Base-by-base conservation (phyloP, 1,140 invertebrate genomes). In the Sitodiplosis mosellana region DNA sequence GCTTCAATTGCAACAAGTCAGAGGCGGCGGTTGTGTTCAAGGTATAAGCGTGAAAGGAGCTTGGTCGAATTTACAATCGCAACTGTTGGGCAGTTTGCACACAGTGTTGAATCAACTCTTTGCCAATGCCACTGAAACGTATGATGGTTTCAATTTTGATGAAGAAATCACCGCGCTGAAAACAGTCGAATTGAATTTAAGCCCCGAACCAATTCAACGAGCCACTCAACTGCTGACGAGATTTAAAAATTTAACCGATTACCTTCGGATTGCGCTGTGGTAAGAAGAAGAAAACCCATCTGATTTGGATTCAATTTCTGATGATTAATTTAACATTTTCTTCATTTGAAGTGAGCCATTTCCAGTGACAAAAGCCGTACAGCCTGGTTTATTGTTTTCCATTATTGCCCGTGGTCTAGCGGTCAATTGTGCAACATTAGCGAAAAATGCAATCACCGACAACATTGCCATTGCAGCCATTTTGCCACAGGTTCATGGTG, bases 61-160 rank as follows among this genome's bases (percentile, higher is more conserved):
- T n/a, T 52, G 51, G 51, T 19, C 37, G 41, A 47, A 46, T 14
- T 48, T 48, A 38, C 52, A 53, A 34, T 14, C 41, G 15, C 44
- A 49, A 40, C 17, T 53, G 6, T 5, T 53, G 12, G 48, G 49
- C 10, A 47, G 45, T 45, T 17, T 53, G 17, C 49, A 51, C 44
- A 22, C 17, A 6, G 12, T 47, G 4, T 37, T 51, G 38, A 45
- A 53, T 47, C 19, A 18, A 12, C n/a, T 48, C 11, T 53, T 46
- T 41, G 2, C 41, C 1, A 47, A 51, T 21, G 47, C 43, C 33
- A 21, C 21, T 7, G 52, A 51, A 36, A 37, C 42, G 1, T 48
- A 47, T 38, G 49, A 53, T 33, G 33, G 47, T 8, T 20, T 19
- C 19, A 20, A 27, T 27, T 27, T 27, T 27, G 27, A 27, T 10